These are phyloP conservation scores for Chloroclystis v-ata DNA, from an alignment of 2,888 invertebrate species.

Conservation along the genomic window DNA sequence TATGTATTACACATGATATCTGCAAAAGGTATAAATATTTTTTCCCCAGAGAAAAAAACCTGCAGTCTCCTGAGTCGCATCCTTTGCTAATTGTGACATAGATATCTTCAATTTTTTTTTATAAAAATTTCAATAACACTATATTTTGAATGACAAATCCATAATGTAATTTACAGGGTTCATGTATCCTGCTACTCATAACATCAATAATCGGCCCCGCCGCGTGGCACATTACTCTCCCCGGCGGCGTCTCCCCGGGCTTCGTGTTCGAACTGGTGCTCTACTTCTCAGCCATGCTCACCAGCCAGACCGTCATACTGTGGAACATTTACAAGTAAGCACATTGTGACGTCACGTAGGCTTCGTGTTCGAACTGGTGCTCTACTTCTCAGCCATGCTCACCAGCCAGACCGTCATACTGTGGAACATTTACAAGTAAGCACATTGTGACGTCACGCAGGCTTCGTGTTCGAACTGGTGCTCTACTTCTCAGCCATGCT, in stretches of 20 bases:
- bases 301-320: conserved; percentile 93
- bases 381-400: conserved; percentile 90
- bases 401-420: conserved; percentile 93
- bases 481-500: conserved; percentile 91
- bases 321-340: conserved; percentile 90
- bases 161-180: too few species aligned
- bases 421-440: conserved; percentile 90
- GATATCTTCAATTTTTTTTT: too few species aligned
- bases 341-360: conserved; percentile 87
- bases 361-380: conserved; percentile 87
- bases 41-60: too few species aligned
- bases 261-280: conserved; percentile 89
- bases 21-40: too few species aligned
- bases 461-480: conserved; percentile 88
- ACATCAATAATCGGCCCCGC: conserved; percentile 84
- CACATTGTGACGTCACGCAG: conserved; percentile 84
- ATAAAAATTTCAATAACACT: too few species aligned
- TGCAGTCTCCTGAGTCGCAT: too few species aligned
- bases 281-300: conserved; percentile 88
- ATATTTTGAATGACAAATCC: too few species aligned
- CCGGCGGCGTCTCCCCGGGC: conserved; percentile 85
- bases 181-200: conserved; percentile 74
- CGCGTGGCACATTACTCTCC: conserved; percentile 89
- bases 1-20: too few species aligned
- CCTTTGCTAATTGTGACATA: too few species aligned